phyloP scores from a whole-genome alignment of 1,140 invertebrate species.

The Ridgeia piscesae region DNA sequence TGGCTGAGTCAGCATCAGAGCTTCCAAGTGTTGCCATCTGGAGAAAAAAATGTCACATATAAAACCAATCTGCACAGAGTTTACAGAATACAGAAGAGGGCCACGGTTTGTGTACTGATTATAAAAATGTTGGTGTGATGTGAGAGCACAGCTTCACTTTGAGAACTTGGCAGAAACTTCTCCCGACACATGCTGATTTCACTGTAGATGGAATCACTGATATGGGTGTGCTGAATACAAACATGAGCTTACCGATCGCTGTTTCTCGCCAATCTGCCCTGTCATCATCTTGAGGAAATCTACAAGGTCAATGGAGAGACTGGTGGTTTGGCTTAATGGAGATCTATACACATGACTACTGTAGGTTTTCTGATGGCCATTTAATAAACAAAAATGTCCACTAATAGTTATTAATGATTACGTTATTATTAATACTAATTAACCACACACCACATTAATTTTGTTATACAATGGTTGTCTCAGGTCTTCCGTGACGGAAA shows the following conservation, averaged over 20 bases:
- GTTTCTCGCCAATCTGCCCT: conserved; percentile 13
- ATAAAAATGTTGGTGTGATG: too few species aligned
- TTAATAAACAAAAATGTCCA: neutral
- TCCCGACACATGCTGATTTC: neutral
- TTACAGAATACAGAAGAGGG: too few species aligned
- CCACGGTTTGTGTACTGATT: too few species aligned
- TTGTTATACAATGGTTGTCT: neutral
- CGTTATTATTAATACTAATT: neutral
- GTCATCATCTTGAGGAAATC: conserved; percentile 27
- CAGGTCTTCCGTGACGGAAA: too few species aligned
- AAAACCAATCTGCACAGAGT: neutral
- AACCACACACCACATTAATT: neutral
- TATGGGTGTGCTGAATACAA: neutral
- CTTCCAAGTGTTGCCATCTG: neutral
- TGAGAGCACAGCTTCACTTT: too few species aligned
- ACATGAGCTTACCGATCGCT: conserved; percentile 18
- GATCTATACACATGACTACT: neutral
- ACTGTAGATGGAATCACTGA: neutral
- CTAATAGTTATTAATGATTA: neutral
- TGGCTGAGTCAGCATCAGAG: neutral
- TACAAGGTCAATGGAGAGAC: neutral
- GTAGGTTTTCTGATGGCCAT: neutral
- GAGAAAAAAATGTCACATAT: neutral
- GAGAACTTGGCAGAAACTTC: neutral
- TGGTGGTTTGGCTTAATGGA: neutral